Evolutionary conservation across 2,888 invertebrate genomes (phyloP).

Genomic region (Agrochola lychnidis): DNA sequence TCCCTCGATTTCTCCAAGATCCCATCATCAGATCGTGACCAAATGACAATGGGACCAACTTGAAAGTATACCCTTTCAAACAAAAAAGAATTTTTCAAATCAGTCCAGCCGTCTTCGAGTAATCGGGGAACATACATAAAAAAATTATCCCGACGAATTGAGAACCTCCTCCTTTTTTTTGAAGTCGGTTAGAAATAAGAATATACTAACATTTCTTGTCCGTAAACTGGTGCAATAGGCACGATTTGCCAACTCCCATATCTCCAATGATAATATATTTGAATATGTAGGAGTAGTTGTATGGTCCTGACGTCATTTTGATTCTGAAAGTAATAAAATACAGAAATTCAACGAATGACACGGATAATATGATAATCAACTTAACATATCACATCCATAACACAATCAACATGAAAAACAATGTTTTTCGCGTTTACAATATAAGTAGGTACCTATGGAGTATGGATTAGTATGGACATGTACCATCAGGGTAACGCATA

Average conservation of each 20-base stretch:
- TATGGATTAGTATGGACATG: neutral
- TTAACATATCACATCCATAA: neutral
- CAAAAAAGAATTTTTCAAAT: no score
- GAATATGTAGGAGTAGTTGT: conserved; percentile 99
- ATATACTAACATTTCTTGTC: conserved; percentile 99
- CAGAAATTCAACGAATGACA: conserved; percentile 7
- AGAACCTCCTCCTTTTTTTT: no score
- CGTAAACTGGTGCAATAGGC: conserved; percentile 99
- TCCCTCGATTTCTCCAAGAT: no score
- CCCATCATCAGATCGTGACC: no score
- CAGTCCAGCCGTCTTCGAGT: no score
- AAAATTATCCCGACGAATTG: no score
- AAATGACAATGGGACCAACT: no score
- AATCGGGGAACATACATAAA: no score
- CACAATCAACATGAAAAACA: neutral
- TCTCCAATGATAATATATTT: conserved; percentile 99
- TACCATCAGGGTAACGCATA: no score
- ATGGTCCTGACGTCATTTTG: conserved; percentile 98
- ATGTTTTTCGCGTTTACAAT: no score
- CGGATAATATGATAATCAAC: neutral
- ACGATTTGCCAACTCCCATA: conserved; percentile 99
- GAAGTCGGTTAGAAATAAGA: no score
- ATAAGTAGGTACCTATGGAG: neutral
- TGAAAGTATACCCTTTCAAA: no score
- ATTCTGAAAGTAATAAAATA: conserved; percentile 65